Conservation (phyloP, 2,797 vertebrate species). For the Pempheris klunzingeri region DNA sequence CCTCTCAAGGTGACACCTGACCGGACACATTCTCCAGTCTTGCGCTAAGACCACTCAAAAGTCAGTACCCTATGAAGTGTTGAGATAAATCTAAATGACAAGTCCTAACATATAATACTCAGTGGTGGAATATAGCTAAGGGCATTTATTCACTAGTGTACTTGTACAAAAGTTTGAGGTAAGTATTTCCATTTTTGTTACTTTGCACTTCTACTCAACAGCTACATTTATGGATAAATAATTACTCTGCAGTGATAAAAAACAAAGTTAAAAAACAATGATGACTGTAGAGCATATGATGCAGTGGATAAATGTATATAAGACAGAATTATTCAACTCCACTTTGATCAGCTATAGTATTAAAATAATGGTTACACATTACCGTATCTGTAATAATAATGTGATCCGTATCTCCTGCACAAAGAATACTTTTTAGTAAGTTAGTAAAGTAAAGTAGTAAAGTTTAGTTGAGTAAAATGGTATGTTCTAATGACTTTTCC, state of each 20-base stretch:
- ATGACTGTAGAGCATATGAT: background rate
- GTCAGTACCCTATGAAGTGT: background rate
- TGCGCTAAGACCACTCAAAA: conserved; percentile 14
- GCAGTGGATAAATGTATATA: background rate
- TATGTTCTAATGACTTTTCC: background rate
- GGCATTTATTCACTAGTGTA: background rate
- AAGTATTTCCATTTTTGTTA: background rate
- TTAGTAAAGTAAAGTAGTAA: no score
- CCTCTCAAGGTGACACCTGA: conserved; percentile 66
- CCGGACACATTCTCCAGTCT: conserved; percentile 11
- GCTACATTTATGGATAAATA: background rate
- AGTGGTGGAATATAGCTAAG: background rate
- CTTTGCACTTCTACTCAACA: background rate
- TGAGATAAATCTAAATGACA: background rate
- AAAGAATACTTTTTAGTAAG: background rate
- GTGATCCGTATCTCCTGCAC: background rate
- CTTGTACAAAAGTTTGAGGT: background rate
- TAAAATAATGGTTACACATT: background rate
- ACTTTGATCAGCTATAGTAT: background rate
- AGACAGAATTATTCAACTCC: background rate
- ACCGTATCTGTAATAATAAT: background rate
- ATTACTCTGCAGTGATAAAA: no score
- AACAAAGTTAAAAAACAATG: background rate
- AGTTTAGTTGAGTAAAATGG: background rate
- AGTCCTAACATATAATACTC: background rate